phyloP scores from a whole-genome alignment of 1,140 invertebrate genomes.

The honey bee (Apis mellifera) region Amel_HAv3.1 CM009934.2:7716001-7716500 shows the following conservation, averaged over 20 bases:
- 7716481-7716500: too few relatives aligned
- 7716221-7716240: not conserved
- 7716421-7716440: not conserved
- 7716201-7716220: not conserved
- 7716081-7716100: too few relatives aligned
- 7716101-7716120: too few relatives aligned
- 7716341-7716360: not conserved
- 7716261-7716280: not conserved
- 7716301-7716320: not conserved
- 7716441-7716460: not conserved
- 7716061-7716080: too few relatives aligned
- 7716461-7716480: not conserved
- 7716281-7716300: not conserved
- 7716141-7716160: too few relatives aligned
- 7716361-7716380: too few relatives aligned
- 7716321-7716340: too few relatives aligned
- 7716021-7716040: too few relatives aligned
- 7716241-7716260: constrained; percentile 16
- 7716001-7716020: too few relatives aligned
- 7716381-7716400: not conserved
- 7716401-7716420: not conserved
- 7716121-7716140: not conserved
- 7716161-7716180: not conserved
- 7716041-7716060: too few relatives aligned
- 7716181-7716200: not conserved